Percentiles rank a stretch among this genome's conserved stretches.
These are phyloP conservation scores for Phylloscopus trochilus DNA, from an alignment of 2,113 vertebrate species.

Conservation along the genomic window DNA sequence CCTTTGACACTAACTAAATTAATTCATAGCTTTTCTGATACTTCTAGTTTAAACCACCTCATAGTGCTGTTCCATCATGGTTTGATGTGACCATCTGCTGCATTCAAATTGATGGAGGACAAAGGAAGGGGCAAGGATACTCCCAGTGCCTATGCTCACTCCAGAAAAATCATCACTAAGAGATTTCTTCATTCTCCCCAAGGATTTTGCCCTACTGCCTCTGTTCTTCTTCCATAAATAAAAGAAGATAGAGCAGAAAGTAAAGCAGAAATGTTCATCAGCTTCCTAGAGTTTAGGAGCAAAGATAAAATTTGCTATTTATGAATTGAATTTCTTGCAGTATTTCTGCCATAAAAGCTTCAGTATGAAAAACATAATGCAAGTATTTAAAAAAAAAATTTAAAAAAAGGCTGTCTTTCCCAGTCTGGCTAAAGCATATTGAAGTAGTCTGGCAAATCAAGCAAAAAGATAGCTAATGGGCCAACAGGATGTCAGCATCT, in stretches of 20 bases:
- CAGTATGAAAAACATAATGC: neutral
- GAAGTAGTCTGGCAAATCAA: constrained; percentile 39
- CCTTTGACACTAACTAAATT: neutral
- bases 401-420: neutral
- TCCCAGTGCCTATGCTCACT: neutral
- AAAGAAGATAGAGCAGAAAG: neutral
- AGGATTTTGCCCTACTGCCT: neutral
- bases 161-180: neutral
- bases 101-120: neutral
- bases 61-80: neutral
- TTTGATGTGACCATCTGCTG: neutral
- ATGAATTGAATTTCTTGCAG: neutral
- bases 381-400: neutral
- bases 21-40: neutral
- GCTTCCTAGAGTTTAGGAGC: neutral
- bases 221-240: neutral
- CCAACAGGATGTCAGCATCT: constrained; percentile 12
- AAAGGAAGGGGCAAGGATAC: neutral
- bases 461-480: neutral
- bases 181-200: neutral
- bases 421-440: constrained; percentile 6
- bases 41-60: neutral
- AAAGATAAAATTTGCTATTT: neutral
- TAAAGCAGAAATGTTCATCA: neutral
- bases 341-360: neutral